These are phyloP conservation scores for Drosophila tripunctata DNA, from an alignment of 2,888 invertebrate genomes.

Conservation along the genomic window DNA sequence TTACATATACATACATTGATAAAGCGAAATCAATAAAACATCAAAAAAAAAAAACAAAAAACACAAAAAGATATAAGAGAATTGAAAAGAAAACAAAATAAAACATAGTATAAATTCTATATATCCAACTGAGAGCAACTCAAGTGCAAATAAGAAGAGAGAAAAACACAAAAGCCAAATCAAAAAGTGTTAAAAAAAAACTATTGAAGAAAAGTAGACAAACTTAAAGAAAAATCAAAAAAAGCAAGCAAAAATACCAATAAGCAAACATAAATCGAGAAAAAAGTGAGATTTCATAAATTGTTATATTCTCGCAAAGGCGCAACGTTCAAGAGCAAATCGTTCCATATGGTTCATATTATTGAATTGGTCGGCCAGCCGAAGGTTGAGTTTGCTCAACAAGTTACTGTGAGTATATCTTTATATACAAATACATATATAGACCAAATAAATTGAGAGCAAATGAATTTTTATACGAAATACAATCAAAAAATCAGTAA, in stretches of 20 bases:
- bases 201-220: constrained; percentile 16
- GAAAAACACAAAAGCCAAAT: constrained; percentile 20
- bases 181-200: constrained; percentile 41
- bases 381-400: constrained; percentile 90
- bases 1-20: constrained; percentile 47
- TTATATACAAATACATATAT: constrained; percentile 14
- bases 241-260: constrained; percentile 17
- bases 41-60: constrained; percentile 1
- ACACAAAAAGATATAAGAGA: constrained; percentile 9
- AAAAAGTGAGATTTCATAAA: constrained; percentile 36
- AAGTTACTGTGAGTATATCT: constrained; percentile 89
- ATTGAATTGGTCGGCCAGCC: constrained; percentile 92
- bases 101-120: constrained; percentile 16
- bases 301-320: constrained; percentile 70
- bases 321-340: constrained; percentile 79
- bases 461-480: constrained; percentile 54
- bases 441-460: constrained; percentile 31
- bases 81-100: constrained; percentile 17
- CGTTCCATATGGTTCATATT: constrained; percentile 93
- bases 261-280: constrained; percentile 17
- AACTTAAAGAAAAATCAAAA: constrained; percentile 42
- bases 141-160: constrained; percentile 48
- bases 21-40: constrained; percentile 46
- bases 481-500: constrained; percentile 10
- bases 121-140: constrained; percentile 42